Percentiles rank a stretch among this genome's conserved stretches.
Conservation (phyloP, 2,888 invertebrate genomes). For the Synanthedon andrenaeformis region DNA sequence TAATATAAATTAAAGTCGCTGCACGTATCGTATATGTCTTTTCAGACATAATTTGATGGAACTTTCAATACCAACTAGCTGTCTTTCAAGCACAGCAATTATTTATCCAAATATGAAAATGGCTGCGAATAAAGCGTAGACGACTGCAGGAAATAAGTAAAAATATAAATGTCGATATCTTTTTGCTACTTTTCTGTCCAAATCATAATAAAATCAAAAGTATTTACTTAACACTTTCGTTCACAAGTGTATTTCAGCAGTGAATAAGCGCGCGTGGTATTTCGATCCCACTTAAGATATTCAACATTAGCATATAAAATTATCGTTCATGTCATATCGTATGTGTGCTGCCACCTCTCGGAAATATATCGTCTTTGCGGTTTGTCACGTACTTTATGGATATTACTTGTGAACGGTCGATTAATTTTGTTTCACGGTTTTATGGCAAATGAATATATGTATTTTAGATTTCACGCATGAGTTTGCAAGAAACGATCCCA, state of each 20-base stretch:
- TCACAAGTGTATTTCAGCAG: constrained; percentile 21
- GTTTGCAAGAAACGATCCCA: no score
- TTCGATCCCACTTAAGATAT: constrained; percentile 62
- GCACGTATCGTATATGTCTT: no score
- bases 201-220: no score
- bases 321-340: constrained; percentile 29
- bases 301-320: constrained; percentile 55
- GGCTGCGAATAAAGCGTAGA: no score
- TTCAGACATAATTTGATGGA: neutral
- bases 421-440: constrained; percentile 28
- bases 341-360: constrained; percentile 19
- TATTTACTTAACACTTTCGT: constrained; percentile 17
- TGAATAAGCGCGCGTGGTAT: constrained; percentile 22
- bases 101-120: neutral
- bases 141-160: no score
- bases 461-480: neutral
- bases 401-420: constrained; percentile 25
- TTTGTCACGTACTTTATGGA: constrained; percentile 11
- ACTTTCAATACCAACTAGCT: no score
- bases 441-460: constrained; percentile 1
- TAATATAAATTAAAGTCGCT: no score
- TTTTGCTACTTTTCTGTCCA: no score
- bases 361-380: constrained; percentile 21
- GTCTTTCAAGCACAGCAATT: neutral
- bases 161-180: no score